Evolutionary conservation across 2,888 invertebrate species (phyloP).

Genomic region (Anodontia alba): DNA sequence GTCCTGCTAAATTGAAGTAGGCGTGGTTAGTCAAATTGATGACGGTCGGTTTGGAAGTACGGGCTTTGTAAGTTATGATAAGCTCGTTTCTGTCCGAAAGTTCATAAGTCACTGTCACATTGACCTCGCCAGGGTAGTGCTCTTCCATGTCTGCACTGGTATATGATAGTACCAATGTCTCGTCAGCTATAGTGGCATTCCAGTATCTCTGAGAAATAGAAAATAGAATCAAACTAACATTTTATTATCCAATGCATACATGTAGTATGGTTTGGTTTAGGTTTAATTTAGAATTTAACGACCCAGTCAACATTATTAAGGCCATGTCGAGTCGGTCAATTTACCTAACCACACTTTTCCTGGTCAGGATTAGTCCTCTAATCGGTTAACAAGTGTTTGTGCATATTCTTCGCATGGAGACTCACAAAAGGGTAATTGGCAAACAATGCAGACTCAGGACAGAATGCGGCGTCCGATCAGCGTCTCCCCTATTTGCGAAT

Average conservation of each 20-base stretch:
- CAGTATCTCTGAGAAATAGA: conserved; percentile 87
- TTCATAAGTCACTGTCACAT: conserved; percentile 89
- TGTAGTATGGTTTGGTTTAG: no score
- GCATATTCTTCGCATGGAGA: no score
- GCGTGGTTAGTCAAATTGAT: conserved; percentile 95
- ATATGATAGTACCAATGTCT: conserved; percentile 90
- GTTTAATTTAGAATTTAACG: no score
- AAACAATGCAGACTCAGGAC: no score
- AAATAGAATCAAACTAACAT: conserved; percentile 62
- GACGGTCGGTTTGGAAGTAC: conserved; percentile 91
- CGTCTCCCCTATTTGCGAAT: no score
- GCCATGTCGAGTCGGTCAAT: no score
- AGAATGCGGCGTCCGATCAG: no score
- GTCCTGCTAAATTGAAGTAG: conserved; percentile 97
- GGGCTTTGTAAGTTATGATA: conserved; percentile 91
- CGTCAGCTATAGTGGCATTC: conserved; percentile 88
- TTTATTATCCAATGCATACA: conserved; percentile 87
- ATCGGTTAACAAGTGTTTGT: no score
- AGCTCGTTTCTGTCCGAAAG: conserved; percentile 91
- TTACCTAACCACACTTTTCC: no score
- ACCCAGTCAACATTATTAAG: no score
- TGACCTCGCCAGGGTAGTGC: conserved; percentile 94
- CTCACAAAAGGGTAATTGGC: no score
- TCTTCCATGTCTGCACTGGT: conserved; percentile 91
- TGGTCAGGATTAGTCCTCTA: no score